A percentile compares a stretch with the other conserved stretches of the same genome.
Evolutionary conservation across 2,113 vertebrate genomes (phyloP).

Genomic region (Sylvietta virens): DNA sequence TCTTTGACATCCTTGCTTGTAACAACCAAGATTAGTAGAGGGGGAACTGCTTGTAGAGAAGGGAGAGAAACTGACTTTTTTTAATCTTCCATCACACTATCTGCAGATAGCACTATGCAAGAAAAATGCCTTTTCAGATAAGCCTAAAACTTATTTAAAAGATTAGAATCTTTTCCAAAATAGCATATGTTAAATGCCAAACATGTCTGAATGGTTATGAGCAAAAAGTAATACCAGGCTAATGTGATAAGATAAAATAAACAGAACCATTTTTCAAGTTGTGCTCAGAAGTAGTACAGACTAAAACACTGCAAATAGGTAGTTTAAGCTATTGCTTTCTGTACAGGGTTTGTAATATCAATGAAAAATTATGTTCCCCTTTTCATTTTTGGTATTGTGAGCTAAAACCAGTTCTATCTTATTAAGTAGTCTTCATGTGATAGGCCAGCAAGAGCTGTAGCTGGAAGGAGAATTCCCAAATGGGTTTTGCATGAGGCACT

Average conservation of each 20-base stretch:
- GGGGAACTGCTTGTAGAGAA: background rate
- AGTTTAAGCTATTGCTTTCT: background rate
- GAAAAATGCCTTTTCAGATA: constrained; percentile 55
- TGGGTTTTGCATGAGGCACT: background rate
- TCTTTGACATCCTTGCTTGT: background rate
- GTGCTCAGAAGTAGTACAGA: background rate
- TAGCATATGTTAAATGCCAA: constrained; percentile 55
- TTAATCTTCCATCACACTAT: constrained; percentile 23
- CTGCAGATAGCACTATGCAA: constrained; percentile 36
- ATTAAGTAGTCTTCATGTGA: background rate
- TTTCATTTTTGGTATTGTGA: background rate
- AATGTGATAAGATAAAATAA: constrained; percentile 54
- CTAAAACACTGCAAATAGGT: background rate
- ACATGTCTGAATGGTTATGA: constrained; percentile 3
- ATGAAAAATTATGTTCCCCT: background rate
- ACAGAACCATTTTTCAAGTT: constrained; percentile 42
- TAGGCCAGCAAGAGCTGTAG: background rate
- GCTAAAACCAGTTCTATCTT: background rate
- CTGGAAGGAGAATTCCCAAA: background rate
- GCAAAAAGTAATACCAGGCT: constrained; percentile 34
- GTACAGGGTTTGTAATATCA: background rate
- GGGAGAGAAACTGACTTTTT: background rate
- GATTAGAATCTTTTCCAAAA: constrained; percentile 48
- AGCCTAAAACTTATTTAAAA: constrained; percentile 63
- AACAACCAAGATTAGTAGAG: background rate